Evolutionary conservation across 1,140 invertebrate species (phyloP).

Genomic region (Euwallacea similis): DNA sequence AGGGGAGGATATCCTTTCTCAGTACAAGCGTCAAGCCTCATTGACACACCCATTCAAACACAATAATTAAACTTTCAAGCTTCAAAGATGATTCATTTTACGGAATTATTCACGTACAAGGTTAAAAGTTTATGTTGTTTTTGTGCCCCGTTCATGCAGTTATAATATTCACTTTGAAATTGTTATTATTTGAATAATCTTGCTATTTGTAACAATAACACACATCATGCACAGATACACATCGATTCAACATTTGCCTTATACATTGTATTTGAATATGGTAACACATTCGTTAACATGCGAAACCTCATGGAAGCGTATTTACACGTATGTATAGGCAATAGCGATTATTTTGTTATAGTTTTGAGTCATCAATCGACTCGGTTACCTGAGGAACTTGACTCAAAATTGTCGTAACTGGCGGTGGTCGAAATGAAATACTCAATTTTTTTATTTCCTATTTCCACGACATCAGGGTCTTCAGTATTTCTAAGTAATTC

Average conservation of each 20-base stretch:
- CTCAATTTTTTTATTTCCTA: slow-evolving; percentile 25
- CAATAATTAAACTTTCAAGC: neutral
- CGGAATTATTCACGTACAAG: slow-evolving; percentile 15
- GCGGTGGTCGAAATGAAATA: slow-evolving; percentile 19
- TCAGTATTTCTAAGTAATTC: slow-evolving; percentile 1
- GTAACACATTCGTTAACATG: too few species aligned
- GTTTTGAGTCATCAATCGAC: neutral
- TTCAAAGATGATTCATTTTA: slow-evolving; percentile 5
- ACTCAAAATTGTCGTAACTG: slow-evolving; percentile 10
- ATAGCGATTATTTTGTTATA: neutral
- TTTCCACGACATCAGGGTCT: slow-evolving; percentile 8
- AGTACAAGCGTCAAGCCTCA: too few species aligned
- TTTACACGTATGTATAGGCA: neutral
- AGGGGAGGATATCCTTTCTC: slow-evolving; percentile 1
- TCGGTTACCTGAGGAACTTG: slow-evolving; percentile 16
- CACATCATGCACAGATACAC: neutral
- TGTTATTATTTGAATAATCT: slow-evolving; percentile 18
- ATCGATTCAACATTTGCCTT: too few species aligned
- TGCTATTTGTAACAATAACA: slow-evolving; percentile 14
- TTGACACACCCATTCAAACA: too few species aligned
- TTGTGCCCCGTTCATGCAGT: slow-evolving; percentile 4
- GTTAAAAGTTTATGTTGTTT: slow-evolving; percentile 11
- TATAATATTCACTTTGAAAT: slow-evolving; percentile 4
- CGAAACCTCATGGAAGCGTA: neutral
- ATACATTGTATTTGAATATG: neutral